These are phyloP conservation scores for Lates japonicus DNA, from an alignment of 2,797 vertebrate species.

Conservation along the genomic window DNA sequence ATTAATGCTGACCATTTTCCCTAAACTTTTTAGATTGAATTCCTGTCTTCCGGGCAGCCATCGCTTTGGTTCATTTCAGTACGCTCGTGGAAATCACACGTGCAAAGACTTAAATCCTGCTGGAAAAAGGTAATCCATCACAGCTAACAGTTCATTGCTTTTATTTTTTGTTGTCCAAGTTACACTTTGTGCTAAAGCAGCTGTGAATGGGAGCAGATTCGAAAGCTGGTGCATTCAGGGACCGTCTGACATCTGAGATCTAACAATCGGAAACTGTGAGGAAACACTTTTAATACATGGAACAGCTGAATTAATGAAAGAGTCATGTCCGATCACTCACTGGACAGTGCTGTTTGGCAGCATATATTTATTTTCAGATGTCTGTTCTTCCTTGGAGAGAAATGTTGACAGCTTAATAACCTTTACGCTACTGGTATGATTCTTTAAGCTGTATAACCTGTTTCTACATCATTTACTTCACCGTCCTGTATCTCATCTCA, in stretches of 20 bases:
- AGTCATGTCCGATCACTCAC: constrained; percentile 19
- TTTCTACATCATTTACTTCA: constrained; percentile 30
- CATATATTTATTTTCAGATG: constrained; percentile 40
- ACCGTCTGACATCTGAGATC: constrained; percentile 25
- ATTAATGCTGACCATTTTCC: constrained; percentile 41
- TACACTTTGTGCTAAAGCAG: constrained; percentile 1
- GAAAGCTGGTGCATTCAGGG: constrained; percentile 20
- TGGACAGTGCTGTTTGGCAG: constrained; percentile 38
- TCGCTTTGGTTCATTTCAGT: constrained; percentile 26
- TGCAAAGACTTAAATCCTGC: constrained; percentile 50
- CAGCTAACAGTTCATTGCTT: constrained; percentile 47
- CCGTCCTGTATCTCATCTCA: constrained; percentile 4
- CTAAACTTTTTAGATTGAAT: constrained; percentile 34
- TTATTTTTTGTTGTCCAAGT: constrained; percentile 46
- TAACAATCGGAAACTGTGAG: constrained; percentile 12
- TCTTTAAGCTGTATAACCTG: constrained; percentile 11
- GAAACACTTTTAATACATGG: background rate
- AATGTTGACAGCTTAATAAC: constrained; percentile 64
- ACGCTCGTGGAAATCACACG: constrained; percentile 30
- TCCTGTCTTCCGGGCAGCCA: constrained; percentile 46
- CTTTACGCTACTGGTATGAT: constrained; percentile 34
- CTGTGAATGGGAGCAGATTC: constrained; percentile 1
- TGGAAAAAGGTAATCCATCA: constrained; percentile 69
- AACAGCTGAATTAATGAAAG: constrained; percentile 10
- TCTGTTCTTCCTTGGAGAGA: constrained; percentile 36